Evolutionary conservation across 2,113 vertebrate genomes (phyloP).

Genomic region (Tonatia bakeri): DNA sequence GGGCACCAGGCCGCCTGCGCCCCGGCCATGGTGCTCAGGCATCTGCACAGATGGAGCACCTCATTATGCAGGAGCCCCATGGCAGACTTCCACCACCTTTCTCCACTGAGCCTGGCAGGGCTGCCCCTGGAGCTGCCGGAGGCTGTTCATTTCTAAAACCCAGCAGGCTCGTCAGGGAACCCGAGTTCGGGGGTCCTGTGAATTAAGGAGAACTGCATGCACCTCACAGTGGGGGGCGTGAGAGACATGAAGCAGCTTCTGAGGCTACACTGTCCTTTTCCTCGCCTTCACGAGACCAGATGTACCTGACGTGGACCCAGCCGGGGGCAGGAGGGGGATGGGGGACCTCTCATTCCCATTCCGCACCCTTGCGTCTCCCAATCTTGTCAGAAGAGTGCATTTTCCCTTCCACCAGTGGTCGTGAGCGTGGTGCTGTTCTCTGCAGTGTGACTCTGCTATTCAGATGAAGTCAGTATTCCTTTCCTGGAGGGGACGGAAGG

Average conservation of each 20-base stretch:
- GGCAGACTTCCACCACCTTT: neutral
- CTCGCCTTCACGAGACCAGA: neutral
- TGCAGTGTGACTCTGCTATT: neutral
- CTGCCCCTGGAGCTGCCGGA: rapidly evolving
- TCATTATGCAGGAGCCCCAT: rapidly evolving
- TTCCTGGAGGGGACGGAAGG: neutral
- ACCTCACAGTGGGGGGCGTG: too few species aligned
- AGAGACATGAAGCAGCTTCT: rapidly evolving
- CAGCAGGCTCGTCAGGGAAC: neutral
- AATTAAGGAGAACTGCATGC: rapidly evolving
- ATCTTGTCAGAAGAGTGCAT: neutral
- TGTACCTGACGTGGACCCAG: neutral
- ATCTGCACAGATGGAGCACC: rapidly evolving
- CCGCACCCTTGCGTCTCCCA: neutral
- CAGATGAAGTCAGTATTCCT: neutral
- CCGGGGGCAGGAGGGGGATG: neutral
- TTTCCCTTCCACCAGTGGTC: neutral
- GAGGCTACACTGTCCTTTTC: rapidly evolving
- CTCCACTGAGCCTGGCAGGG: rapidly evolving
- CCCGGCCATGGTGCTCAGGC: rapidly evolving
- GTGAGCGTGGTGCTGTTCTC: neutral
- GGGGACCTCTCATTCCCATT: neutral
- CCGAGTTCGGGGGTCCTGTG: too few species aligned
- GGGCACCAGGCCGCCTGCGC: neutral
- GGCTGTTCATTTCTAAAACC: neutral